Conservation (phyloP, 2,888 invertebrate genomes). For the Chirona hameri region DNA sequence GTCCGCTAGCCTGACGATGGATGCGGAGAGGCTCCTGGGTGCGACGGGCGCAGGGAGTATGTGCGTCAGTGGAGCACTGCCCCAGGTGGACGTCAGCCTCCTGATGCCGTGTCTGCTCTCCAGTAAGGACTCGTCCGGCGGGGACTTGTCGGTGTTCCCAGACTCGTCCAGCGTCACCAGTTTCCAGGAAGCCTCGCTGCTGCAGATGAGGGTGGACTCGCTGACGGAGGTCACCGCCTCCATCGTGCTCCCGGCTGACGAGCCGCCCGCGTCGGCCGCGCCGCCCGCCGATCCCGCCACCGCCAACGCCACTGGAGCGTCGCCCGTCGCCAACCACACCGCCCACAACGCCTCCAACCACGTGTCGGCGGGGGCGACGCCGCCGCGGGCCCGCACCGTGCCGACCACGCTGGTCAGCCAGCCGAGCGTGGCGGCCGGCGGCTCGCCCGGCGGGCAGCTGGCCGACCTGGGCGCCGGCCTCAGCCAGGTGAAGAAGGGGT, state of each 20-base stretch:
- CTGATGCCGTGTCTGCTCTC: constrained; percentile 80
- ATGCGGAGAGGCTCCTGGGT: constrained; percentile 67
- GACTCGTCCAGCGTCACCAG: constrained; percentile 84
- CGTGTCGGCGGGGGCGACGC: constrained; percentile 31
- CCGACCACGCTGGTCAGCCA: constrained; percentile 32
- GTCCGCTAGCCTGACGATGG: constrained; percentile 71
- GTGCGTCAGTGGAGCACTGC: constrained; percentile 65
- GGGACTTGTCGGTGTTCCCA: constrained; percentile 78
- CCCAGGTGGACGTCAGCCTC: constrained; percentile 78
- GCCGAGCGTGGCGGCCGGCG: constrained; percentile 28
- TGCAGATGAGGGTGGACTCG: constrained; percentile 38
- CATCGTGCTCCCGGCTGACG: constrained; percentile 33
- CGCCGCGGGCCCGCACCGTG: constrained; percentile 31
- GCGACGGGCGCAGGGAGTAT: constrained; percentile 44
- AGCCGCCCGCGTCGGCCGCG: constrained; percentile 32
- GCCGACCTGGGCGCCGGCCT: constrained; percentile 2
- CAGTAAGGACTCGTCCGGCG: constrained; percentile 62
- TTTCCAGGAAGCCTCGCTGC: constrained; percentile 62
- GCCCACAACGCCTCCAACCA: background rate
- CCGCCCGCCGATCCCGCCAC: background rate
- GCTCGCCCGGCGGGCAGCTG: background rate
- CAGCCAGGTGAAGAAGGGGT: constrained; percentile 26
- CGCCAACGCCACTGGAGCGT: background rate
- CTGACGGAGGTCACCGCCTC: constrained; percentile 51
- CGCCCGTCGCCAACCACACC: background rate